Evolutionary conservation across 2,888 invertebrate genomes (phyloP).

Genomic region (Calameuta idolon): DNA sequence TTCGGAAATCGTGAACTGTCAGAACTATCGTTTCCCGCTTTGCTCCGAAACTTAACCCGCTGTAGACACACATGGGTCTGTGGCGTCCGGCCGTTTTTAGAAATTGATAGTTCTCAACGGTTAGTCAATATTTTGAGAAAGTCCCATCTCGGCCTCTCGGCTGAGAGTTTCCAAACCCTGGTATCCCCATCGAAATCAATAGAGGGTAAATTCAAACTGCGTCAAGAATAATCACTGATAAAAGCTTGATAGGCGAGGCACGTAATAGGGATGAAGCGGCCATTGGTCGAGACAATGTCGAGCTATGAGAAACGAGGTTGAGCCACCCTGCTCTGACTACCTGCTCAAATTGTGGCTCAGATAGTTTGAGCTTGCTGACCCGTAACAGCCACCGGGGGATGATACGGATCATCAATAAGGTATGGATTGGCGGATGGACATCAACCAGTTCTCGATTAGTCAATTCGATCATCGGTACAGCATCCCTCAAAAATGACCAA

Average conservation of each 20-base stretch:
- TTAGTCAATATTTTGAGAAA: too few species aligned
- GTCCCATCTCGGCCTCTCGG: too few species aligned
- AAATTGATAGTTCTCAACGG: too few species aligned
- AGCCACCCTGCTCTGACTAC: not conserved
- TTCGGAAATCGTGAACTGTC: not conserved
- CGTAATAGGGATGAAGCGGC: not conserved
- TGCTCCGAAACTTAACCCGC: not conserved
- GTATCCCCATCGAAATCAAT: not conserved
- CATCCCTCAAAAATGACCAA: not conserved
- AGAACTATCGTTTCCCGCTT: not conserved
- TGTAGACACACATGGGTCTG: too few species aligned
- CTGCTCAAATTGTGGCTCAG: not conserved
- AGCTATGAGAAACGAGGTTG: not conserved
- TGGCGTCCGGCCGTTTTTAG: too few species aligned
- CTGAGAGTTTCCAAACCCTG: not conserved
- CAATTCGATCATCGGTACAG: not conserved
- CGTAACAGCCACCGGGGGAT: not conserved
- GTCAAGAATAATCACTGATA: not conserved
- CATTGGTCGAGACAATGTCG: not conserved
- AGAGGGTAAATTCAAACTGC: not conserved
- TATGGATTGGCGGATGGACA: not conserved
- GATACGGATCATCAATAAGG: constrained; percentile 3
- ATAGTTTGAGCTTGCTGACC: constrained; percentile 1
- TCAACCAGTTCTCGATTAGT: not conserved
- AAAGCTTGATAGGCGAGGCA: not conserved